Conservation (phyloP, 2,888 invertebrate genomes). For the Abrostola tripartita region DNA sequence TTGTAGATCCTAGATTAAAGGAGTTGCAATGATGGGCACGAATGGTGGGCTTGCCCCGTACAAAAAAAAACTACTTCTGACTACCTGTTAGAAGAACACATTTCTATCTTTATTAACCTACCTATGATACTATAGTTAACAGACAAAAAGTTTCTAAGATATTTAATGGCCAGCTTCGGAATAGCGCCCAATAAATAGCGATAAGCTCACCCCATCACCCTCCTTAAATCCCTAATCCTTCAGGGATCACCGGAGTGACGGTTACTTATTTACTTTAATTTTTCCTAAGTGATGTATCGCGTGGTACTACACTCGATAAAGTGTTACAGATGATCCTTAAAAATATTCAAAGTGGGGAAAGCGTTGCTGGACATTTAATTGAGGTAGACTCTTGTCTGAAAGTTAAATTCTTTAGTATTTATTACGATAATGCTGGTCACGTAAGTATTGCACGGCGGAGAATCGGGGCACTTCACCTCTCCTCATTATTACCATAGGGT, state of each 20-base stretch:
- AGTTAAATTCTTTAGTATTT: too few relatives aligned
- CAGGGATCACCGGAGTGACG: constrained; percentile 5
- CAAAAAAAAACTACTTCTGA: too few relatives aligned
- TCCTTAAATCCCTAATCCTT: constrained; percentile 5
- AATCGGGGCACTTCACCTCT: too few relatives aligned
- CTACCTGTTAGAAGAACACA: too few relatives aligned
- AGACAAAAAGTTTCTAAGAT: constrained; percentile 1
- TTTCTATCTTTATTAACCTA: too few relatives aligned
- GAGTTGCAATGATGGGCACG: too few relatives aligned
- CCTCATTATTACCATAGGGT: too few relatives aligned
- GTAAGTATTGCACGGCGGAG: too few relatives aligned
- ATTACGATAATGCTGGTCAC: too few relatives aligned
- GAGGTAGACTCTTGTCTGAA: background rate
- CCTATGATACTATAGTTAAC: background rate
- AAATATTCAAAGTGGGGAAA: constrained; percentile 1
- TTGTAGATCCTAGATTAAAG: too few relatives aligned
- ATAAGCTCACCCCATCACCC: constrained; percentile 6
- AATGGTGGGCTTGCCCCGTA: too few relatives aligned
- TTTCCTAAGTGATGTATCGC: constrained; percentile 6
- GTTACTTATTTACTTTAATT: constrained; percentile 6
- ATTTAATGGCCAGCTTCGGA: background rate
- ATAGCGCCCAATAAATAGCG: constrained; percentile 5
- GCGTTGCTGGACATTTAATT: background rate
- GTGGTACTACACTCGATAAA: constrained; percentile 3
- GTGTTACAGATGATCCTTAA: constrained; percentile 1